Base-by-base conservation (phyloP, 2,797 vertebrate genomes). In the Premnoplex brunnescens region DNA sequence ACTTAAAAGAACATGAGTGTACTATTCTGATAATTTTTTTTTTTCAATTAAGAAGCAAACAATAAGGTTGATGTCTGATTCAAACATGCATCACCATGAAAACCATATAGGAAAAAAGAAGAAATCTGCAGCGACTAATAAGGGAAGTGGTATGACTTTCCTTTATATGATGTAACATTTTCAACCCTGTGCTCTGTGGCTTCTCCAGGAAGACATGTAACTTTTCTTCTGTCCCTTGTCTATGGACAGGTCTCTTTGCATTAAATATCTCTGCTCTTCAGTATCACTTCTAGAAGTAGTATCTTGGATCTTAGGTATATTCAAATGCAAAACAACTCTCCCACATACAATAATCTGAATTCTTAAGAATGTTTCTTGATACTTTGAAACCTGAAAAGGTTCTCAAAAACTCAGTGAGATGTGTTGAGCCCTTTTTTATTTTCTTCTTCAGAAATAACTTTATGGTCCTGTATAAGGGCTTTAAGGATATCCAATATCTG, bases 71-170 rank as follows among this genome's bases (percentile, higher is more conserved):
- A 6, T 81, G 5, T 59, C 26, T 67, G 28, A 41, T 77, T 71
- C 88, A 77, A 90, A 71, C 24, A 24, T 64, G 28, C 68, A 86
- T 52, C 41, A 34, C 4, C 27, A 30, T 19, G 26, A 51, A 81
- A 72, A 78, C 10, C 8, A 34, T 6, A 24, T 3, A 18, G 12
- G 6, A 71, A 36, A 86, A 81, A 20, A 27, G 13, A 77, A 67
- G 15, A 74, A 81, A 46, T 10, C 24, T 21, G 5, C 20, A 30
- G 72, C 27, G 44, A 18, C 6, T 22, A 20, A 12, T 44, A 5
- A 8, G 6, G 3, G 3, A 1, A 10, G 10, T 59, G 22, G 9
- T 2, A 5, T 36, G 4, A 30, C 26, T 49, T 72, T 46, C 27
- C 2, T 7, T 79, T 7, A 13, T 5, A 2, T 9, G 7, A 14